Percentiles rank a stretch among this genome's conserved stretches.
phyloP scores from a whole-genome alignment of 2,888 invertebrate genomes.

The Pyralis farinalis region DNA sequence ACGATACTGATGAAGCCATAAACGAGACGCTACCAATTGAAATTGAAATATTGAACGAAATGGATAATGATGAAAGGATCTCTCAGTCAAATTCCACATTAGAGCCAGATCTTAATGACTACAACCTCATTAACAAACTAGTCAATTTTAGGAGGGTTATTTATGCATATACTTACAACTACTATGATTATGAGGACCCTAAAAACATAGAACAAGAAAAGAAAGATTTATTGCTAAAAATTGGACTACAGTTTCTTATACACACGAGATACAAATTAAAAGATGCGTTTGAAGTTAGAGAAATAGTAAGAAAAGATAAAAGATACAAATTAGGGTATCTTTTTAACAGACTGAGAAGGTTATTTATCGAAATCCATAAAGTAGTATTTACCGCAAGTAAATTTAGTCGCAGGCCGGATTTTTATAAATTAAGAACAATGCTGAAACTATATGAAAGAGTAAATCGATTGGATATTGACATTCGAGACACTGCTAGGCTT shows the following conservation, averaged over 20 bases:
- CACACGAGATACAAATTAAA: constrained; percentile 37
- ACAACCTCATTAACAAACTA: too few relatives aligned
- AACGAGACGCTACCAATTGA: too few relatives aligned
- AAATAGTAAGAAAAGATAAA: constrained; percentile 23
- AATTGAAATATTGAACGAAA: too few relatives aligned
- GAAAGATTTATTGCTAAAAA: constrained; percentile 13
- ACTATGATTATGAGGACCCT: background rate
- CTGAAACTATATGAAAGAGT: constrained; percentile 32
- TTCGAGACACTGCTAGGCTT: constrained; percentile 27
- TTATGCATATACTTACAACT: too few relatives aligned
- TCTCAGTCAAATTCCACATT: too few relatives aligned
- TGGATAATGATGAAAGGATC: too few relatives aligned
- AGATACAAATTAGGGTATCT: constrained; percentile 43
- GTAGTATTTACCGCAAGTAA: constrained; percentile 10
- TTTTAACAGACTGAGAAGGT: constrained; percentile 37
- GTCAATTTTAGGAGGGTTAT: too few relatives aligned
- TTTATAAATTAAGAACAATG: constrained; percentile 3
- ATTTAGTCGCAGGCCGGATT: background rate
- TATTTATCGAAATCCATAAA: constrained; percentile 34
- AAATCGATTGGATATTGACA: constrained; percentile 34
- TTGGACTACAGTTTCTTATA: constrained; percentile 27
- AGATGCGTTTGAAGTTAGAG: constrained; percentile 25
- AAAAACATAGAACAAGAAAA: constrained; percentile 8
- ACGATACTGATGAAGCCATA: too few relatives aligned
- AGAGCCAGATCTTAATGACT: too few relatives aligned